Evolutionary conservation across 92 coral and sea anemone species (phyloP), one percentile per base, ranked within the genome.

Genomic region (Phymanthus crucifer): DNA sequence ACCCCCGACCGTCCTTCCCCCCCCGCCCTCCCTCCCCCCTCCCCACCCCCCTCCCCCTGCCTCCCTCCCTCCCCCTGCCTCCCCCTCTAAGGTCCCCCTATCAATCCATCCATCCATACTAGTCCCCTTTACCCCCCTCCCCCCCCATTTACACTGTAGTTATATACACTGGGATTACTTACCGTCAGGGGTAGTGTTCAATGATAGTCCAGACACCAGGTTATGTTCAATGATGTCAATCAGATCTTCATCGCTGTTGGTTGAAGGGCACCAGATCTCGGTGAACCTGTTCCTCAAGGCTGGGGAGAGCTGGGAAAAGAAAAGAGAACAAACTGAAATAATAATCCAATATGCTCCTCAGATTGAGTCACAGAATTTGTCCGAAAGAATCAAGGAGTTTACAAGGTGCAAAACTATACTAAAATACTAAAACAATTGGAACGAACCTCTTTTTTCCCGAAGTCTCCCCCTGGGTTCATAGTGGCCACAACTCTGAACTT

Each of bases 401-500:
- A 10, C 13, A 43, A 43, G 10, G 2, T 11, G 48, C 1, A 43
- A 43, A 43, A 43, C 2, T 14, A 17, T 10, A 10, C 14, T 43
- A 0, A 43, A 43, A 4, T 2, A 29, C 40, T 31, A 29, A 21
- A 18, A 32, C 3, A 19, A 8, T 2, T n/a, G 36, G 36, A 26
- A 73, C 84, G 12, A 78, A 95, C 99, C 94, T 95, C 99, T 76
- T 95, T 95, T 82, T 95, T 95, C 48, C 99, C 99, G 80, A 93
- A 95, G 83, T 95, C 98, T 7, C 99, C 99, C 1, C 99, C 99
- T 81, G 99, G 99, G 38, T 95, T 95, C 99, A 95, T 95, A 3
- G 99, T 95, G 24, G 94, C 94, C 17, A 95, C 84, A 12, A 95
- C 89, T 76, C 89, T 90, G 78, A 95, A 95, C 12, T 84, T 75